Evolutionary conservation across 2,888 invertebrate genomes (phyloP).

Genomic region (Scaeva pyrastri): DNA sequence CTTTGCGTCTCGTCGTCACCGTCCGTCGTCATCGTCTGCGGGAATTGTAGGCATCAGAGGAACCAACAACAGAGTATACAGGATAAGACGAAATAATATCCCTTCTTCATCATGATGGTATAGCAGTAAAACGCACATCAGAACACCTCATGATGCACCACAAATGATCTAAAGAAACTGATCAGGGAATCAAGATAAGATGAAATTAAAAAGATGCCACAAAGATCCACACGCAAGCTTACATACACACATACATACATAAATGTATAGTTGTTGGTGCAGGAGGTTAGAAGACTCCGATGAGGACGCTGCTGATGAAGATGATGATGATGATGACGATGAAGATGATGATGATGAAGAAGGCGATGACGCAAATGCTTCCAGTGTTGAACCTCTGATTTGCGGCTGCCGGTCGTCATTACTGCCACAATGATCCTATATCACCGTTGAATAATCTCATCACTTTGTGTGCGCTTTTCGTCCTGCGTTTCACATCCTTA

Average conservation of each 20-base stretch:
- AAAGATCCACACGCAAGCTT: constrained; percentile 61
- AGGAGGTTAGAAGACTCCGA: constrained; percentile 6
- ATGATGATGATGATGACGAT: not conserved
- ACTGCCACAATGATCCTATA: constrained; percentile 67
- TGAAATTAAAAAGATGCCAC: constrained; percentile 66
- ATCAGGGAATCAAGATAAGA: constrained; percentile 72
- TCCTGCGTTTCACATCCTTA: constrained; percentile 57
- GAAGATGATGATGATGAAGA: constrained; percentile 15
- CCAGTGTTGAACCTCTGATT: constrained; percentile 55
- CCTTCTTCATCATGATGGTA: not conserved
- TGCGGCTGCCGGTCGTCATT: constrained; percentile 63
- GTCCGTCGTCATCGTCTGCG: too few species aligned
- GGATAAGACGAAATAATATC: not conserved
- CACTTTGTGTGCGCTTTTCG: constrained; percentile 73
- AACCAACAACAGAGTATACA: not conserved
- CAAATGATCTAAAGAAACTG: constrained; percentile 66
- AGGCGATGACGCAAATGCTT: constrained; percentile 70
- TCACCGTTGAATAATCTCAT: constrained; percentile 72
- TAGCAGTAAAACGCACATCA: constrained; percentile 50
- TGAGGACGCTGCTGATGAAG: too few species aligned
- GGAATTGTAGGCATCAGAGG: too few species aligned
- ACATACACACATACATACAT: not conserved
- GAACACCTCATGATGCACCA: constrained; percentile 40
- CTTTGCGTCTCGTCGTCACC: too few species aligned
- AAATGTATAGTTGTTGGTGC: not conserved